phyloP scores from a whole-genome alignment of 2,113 vertebrate genomes.

The Pitta sordida region DNA sequence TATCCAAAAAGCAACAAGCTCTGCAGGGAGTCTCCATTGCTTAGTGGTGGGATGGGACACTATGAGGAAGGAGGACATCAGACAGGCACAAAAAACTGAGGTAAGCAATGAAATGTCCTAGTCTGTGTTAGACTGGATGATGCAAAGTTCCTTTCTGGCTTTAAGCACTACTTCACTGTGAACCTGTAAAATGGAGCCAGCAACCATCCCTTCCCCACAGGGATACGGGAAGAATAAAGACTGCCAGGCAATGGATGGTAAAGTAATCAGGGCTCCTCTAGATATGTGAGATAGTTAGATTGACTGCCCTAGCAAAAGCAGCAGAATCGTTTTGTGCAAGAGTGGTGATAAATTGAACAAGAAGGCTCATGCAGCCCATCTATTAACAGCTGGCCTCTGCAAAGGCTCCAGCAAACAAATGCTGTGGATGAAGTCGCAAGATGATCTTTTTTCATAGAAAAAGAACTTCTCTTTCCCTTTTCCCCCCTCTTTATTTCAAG shows the following conservation, averaged over 20 bases:
- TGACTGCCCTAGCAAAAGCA: background rate
- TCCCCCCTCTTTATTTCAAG: background rate
- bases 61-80: background rate
- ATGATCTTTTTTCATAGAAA: constrained; percentile 12
- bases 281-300: background rate
- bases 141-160: background rate
- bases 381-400: constrained; percentile 7
- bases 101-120: fast-evolving
- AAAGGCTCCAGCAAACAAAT: constrained; percentile 32
- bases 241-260: background rate
- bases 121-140: background rate
- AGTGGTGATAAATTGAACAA: constrained; percentile 34
- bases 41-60: background rate
- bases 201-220: background rate
- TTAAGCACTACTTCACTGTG: background rate
- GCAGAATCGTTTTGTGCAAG: constrained; percentile 28
- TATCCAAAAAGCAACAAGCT: background rate
- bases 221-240: background rate
- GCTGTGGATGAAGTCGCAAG: background rate
- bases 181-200: background rate
- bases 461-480: background rate
- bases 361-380: constrained; percentile 28
- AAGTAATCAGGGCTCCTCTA: background rate
- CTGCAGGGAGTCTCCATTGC: background rate
- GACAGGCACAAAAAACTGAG: background rate